phyloP scores from a whole-genome alignment of 2,888 invertebrate species.

The Byasa hedistus region DNA sequence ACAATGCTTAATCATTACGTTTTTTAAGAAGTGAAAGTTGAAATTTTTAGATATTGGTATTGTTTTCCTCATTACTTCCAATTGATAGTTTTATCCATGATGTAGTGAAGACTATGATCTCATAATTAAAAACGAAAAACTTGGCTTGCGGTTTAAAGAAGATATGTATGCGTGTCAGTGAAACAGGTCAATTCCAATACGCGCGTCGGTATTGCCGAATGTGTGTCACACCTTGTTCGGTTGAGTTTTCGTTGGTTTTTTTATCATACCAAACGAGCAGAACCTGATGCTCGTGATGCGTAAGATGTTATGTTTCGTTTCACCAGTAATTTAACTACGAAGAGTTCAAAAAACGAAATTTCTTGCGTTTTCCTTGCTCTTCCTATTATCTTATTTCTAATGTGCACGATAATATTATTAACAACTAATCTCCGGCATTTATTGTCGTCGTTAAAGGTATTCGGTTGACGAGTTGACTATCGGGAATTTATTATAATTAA shows the following conservation, averaged over 20 bases:
- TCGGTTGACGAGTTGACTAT: not conserved
- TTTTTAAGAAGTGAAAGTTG: no score
- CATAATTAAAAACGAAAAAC: not conserved
- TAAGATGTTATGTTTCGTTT: no score
- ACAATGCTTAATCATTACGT: no score
- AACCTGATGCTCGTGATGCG: no score
- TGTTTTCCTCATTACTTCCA: no score
- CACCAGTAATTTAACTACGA: no score
- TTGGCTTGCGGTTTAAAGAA: not conserved
- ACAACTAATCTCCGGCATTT: not conserved
- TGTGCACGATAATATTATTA: not conserved
- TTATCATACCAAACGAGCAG: not conserved
- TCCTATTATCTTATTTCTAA: not conserved
- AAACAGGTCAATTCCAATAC: not conserved
- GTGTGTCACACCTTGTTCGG: not conserved
- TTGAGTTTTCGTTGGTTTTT: not conserved
- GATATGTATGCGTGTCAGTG: not conserved
- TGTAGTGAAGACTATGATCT: not conserved
- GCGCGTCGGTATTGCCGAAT: not conserved
- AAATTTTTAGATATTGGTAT: no score
- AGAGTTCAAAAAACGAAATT: no score
- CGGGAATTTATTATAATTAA: not conserved
- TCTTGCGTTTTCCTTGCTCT: no score
- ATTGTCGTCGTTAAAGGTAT: not conserved
- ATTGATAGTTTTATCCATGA: no score